Percentiles rank a stretch among this genome's conserved stretches.
Evolutionary conservation across 2,888 invertebrate species (phyloP).

Genomic region (Yponomeuta malinellus): DNA sequence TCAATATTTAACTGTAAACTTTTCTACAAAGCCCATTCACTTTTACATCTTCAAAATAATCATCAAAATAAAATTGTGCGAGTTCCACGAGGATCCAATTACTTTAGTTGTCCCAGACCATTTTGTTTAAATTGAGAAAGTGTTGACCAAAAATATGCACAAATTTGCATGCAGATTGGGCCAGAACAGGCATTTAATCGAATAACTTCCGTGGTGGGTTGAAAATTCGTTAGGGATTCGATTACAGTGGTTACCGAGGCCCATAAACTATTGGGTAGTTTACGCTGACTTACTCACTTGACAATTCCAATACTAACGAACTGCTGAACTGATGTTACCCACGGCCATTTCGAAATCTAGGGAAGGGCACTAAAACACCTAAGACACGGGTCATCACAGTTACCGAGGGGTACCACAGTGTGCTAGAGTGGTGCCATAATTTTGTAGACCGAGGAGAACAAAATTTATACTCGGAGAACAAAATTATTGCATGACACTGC

Average conservation of each 20-base stretch:
- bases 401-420: no score
- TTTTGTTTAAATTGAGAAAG: background rate
- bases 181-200: background rate
- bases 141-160: background rate
- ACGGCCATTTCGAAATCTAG: background rate
- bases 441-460: no score
- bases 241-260: background rate
- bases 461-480: no score
- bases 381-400: no score
- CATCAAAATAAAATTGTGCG: background rate
- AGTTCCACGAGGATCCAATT: background rate
- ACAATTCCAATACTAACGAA: background rate
- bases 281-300: background rate
- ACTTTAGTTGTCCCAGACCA: background rate
- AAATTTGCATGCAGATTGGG: constrained; percentile 4
- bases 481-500: no score
- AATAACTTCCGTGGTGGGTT: background rate
- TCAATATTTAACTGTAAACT: no score
- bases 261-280: constrained; percentile 1
- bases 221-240: constrained; percentile 4
- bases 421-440: no score
- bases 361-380: background rate
- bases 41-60: background rate
- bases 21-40: background rate
- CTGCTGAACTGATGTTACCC: background rate